A percentile compares a stretch with the other conserved stretches of the same genome.
Evolutionary conservation across 1,140 invertebrate genomes (phyloP).

Genomic region (Hyphantria cunea): DNA sequence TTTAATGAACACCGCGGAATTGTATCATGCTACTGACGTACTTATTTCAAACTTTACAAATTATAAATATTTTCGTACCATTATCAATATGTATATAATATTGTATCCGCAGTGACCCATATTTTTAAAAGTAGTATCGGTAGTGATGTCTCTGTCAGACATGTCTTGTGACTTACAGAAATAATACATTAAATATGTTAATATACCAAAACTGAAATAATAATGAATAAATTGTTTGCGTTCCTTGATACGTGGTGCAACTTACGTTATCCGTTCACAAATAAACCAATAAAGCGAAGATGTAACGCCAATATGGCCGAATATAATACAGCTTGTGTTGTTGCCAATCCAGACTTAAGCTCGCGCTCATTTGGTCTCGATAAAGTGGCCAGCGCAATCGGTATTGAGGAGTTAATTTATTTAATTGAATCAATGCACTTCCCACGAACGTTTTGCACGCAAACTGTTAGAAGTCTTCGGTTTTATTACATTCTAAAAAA

Average conservation of each 20-base stretch:
- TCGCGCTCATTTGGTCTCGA: conserved; percentile 33
- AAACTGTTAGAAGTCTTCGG: conserved; percentile 38
- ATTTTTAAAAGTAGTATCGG: no score
- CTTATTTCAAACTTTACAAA: no score
- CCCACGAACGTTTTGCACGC: conserved; percentile 45
- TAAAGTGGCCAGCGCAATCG: conserved; percentile 31
- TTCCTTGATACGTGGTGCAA: background rate
- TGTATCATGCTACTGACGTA: no score
- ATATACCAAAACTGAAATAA: no score
- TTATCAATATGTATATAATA: no score
- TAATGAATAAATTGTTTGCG: no score
- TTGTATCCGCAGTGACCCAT: no score
- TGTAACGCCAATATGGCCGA: conserved; percentile 25
- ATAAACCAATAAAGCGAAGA: conserved; percentile 20
- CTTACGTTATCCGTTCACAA: conserved; percentile 15
- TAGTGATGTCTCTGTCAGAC: no score
- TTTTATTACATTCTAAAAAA: conserved; percentile 15
- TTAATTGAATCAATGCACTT: conserved; percentile 55
- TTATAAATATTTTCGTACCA: no score
- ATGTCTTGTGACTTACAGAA: background rate
- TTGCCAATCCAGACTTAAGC: conserved; percentile 38
- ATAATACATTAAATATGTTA: background rate
- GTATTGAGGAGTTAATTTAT: conserved; percentile 40
- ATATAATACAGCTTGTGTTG: conserved; percentile 35
- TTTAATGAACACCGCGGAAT: conserved; percentile 14